Conservation (phyloP, 2,888 invertebrate species). For the Drosophila yooni region DNA sequence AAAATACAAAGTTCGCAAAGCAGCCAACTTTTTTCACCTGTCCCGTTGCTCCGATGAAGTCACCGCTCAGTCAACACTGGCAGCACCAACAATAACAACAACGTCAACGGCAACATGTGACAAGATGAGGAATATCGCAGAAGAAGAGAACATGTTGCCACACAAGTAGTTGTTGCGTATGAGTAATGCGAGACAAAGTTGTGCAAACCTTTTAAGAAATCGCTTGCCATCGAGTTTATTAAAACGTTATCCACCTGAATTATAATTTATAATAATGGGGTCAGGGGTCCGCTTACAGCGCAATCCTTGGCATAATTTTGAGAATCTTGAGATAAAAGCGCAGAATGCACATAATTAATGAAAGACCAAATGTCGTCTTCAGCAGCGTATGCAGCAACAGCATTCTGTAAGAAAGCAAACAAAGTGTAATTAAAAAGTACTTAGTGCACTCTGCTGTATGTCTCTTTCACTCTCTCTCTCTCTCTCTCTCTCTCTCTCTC, state of each 20-base stretch:
- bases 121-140: constrained; percentile 23
- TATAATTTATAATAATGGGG: constrained; percentile 69
- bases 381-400: constrained; percentile 82
- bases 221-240: constrained; percentile 65
- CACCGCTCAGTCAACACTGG: constrained; percentile 19
- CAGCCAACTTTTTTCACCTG: constrained; percentile 61
- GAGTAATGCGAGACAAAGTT: constrained; percentile 71
- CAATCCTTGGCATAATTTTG: constrained; percentile 79
- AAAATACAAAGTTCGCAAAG: constrained; percentile 54
- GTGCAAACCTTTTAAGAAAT: constrained; percentile 41
- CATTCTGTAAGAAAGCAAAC: constrained; percentile 74
- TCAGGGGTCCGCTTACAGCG: constrained; percentile 46
- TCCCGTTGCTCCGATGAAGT: constrained; percentile 8
- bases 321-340: constrained; percentile 81
- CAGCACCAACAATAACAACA: constrained; percentile 10
- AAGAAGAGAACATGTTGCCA: constrained; percentile 44
- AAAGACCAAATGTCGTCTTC: constrained; percentile 83
- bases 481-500: constrained; percentile 9
- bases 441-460: constrained; percentile 52
- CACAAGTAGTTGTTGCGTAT: constrained; percentile 60
- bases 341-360: constrained; percentile 82
- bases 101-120: constrained; percentile 48
- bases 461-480: constrained; percentile 6
- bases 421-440: constrained; percentile 82
- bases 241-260: constrained; percentile 59